These are phyloP conservation scores for Tragelaphus scriptus DNA, from an alignment of 2,113 vertebrate species.

Conservation along the genomic window DNA sequence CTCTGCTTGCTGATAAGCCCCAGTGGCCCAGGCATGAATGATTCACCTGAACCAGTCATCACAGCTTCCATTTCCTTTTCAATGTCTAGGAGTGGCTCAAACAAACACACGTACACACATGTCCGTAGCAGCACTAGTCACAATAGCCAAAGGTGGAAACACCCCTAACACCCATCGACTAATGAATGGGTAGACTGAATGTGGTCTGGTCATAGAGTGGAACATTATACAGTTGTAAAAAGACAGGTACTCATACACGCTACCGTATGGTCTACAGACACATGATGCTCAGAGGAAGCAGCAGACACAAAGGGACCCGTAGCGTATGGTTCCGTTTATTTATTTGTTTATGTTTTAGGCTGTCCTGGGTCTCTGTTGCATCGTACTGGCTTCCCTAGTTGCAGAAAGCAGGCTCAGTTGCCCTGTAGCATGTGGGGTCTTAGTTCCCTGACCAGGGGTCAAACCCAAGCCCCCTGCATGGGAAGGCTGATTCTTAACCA, in stretches of 20 bases:
- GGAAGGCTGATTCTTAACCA: not conserved
- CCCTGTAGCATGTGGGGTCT: not conserved
- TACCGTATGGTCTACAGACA: not conserved
- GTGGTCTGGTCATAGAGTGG: too few relatives aligned
- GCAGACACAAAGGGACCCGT: not conserved
- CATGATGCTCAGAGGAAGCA: not conserved
- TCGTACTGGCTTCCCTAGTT: not conserved
- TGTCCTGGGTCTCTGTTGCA: not conserved
- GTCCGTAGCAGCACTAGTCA: not conserved
- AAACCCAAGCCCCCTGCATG: not conserved
- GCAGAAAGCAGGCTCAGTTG: fast-evolving
- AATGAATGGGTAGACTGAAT: not conserved
- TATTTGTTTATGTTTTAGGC: not conserved
- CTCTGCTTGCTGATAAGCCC: not conserved
- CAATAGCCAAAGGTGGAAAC: not conserved
- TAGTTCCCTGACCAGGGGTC: not conserved
- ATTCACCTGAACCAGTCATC: not conserved
- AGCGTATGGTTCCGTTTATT: fast-evolving
- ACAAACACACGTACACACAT: not conserved
- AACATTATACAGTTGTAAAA: not conserved
- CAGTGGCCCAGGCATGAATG: not conserved
- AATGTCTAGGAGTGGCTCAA: not conserved
- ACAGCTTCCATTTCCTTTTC: not conserved
- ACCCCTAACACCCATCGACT: not conserved
- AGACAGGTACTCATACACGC: not conserved